Percentiles rank a stretch among this genome's conserved stretches.
These are phyloP conservation scores for Tridacna gigas DNA, from an alignment of 2,888 invertebrate genomes.

Conservation along the genomic window DNA sequence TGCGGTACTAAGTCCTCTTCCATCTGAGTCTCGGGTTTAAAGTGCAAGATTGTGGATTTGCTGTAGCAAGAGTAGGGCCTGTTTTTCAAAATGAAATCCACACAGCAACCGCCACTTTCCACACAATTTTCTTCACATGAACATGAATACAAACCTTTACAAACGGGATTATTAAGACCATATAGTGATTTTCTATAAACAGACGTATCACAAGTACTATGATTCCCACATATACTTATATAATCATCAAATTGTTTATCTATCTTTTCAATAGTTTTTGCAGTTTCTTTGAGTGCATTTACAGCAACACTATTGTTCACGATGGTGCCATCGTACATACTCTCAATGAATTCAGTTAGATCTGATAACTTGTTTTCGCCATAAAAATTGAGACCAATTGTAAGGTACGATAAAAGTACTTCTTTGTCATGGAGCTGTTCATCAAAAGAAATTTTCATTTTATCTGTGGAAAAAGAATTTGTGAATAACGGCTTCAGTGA, in stretches of 20 bases:
- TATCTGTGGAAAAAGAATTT: background rate
- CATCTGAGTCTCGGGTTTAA: background rate
- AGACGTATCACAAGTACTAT: background rate
- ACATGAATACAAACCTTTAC: background rate
- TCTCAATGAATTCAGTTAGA: background rate
- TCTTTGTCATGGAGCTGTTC: background rate
- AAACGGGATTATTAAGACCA: background rate
- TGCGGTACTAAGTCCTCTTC: background rate
- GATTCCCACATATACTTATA: slow-evolving; percentile 13
- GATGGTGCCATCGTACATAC: background rate
- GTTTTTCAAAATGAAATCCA: slow-evolving; percentile 4
- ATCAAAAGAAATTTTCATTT: background rate
- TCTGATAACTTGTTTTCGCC: background rate
- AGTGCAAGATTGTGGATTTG: background rate
- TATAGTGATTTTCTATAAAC: background rate
- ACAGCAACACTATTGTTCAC: background rate
- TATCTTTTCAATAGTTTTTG: background rate
- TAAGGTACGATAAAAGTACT: background rate
- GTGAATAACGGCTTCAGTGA: background rate
- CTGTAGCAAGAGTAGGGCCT: slow-evolving; percentile 18
- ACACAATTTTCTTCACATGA: slow-evolving; percentile 11
- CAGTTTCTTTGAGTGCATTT: background rate
- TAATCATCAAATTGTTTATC: background rate
- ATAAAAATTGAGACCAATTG: background rate
- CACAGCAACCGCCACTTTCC: slow-evolving; percentile 7